Evolutionary conservation across 2,113 vertebrate genomes (phyloP).

Genomic region (Fulmarus glacialis): DNA sequence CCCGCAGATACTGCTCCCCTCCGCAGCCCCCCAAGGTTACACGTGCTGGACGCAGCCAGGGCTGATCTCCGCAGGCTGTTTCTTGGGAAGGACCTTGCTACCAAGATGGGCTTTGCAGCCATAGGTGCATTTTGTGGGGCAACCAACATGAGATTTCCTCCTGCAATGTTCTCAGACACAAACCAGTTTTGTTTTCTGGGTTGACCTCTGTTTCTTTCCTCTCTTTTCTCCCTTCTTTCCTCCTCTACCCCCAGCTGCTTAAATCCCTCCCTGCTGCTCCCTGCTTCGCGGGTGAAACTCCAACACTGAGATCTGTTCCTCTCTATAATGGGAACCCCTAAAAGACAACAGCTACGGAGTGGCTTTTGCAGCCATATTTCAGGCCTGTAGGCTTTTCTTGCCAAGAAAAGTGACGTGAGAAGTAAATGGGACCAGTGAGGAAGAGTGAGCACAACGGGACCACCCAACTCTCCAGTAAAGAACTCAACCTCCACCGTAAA

Average conservation of each 20-base stretch:
- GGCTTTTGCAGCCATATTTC: slow-evolving; percentile 1
- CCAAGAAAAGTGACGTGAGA: background rate
- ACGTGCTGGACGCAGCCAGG: background rate
- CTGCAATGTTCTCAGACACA: background rate
- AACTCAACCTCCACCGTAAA: background rate
- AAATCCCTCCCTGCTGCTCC: background rate
- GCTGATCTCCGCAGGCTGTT: background rate
- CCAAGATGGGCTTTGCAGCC: background rate
- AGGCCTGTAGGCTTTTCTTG: background rate
- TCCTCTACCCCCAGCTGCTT: background rate
- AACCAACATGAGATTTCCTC: background rate
- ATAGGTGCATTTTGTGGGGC: background rate
- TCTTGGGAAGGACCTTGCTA: background rate
- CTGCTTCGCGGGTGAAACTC: background rate
- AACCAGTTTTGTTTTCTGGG: background rate
- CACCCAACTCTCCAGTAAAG: background rate
- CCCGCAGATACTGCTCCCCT: background rate
- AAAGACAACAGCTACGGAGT: background rate
- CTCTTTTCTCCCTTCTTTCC: background rate
- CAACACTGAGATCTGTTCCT: background rate
- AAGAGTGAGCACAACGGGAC: background rate
- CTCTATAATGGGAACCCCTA: background rate
- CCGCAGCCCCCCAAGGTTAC: background rate
- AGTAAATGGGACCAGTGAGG: background rate
- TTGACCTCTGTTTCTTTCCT: background rate